Conservation (phyloP, 2,888 invertebrate species). For the Hyles lineata region DNA sequence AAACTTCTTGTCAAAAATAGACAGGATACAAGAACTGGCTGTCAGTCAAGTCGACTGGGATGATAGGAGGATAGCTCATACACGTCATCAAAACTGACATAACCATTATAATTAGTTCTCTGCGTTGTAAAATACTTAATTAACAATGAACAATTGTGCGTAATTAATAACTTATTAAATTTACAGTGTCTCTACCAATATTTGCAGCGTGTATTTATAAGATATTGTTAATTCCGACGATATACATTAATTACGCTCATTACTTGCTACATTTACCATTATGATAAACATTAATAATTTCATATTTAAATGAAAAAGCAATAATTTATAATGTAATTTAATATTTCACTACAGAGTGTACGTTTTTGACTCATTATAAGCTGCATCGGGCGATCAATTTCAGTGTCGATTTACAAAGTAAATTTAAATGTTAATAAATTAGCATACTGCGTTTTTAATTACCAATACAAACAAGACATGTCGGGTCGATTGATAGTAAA, state of each 20-base stretch:
- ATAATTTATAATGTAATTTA: not conserved
- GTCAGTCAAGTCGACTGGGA: too few species aligned
- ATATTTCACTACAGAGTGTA: not conserved
- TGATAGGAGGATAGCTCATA: too few species aligned
- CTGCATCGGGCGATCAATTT: not conserved
- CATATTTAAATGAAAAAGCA: not conserved
- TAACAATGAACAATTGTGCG: too few species aligned
- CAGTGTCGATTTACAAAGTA: not conserved
- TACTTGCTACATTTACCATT: constrained; percentile 2
- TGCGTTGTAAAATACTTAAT: too few species aligned
- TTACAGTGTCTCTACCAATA: not conserved
- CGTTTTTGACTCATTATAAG: not conserved
- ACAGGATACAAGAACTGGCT: too few species aligned
- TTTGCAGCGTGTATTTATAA: not conserved
- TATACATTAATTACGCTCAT: constrained; percentile 1
- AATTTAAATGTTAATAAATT: not conserved
- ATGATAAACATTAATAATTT: not conserved
- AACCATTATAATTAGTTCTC: too few species aligned
- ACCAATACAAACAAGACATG: too few species aligned
- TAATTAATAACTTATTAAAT: not conserved
- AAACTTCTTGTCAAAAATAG: too few species aligned
- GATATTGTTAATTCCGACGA: not conserved
- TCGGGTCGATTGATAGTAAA: too few species aligned
- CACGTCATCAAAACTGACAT: too few species aligned
- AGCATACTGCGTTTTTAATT: not conserved